phyloP scores from a whole-genome alignment of 2,888 invertebrate species.

The Pemphredon lugubris region DNA sequence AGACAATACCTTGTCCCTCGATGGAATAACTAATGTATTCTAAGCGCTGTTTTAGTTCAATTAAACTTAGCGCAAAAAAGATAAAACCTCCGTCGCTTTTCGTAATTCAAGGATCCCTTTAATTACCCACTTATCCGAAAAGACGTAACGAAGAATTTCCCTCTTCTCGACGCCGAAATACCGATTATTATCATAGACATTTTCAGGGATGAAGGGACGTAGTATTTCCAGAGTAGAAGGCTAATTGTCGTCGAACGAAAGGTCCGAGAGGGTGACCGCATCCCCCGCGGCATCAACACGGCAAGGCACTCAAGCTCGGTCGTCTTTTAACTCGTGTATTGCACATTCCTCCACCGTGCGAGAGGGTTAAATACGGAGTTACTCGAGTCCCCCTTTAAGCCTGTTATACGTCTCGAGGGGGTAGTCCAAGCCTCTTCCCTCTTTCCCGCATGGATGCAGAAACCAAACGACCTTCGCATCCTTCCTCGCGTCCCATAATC shows the following conservation, averaged over 20 bases:
- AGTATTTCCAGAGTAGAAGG: constrained; percentile 58
- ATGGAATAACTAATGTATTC: too few species aligned
- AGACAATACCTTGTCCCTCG: too few species aligned
- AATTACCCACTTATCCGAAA: too few species aligned
- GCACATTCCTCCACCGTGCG: constrained; percentile 65
- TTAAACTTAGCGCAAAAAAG: too few species aligned
- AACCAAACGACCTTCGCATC: constrained; percentile 61
- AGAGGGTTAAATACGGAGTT: constrained; percentile 69
- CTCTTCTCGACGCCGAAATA: constrained; percentile 19
- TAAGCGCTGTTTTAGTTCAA: too few species aligned
- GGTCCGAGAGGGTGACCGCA: constrained; percentile 71
- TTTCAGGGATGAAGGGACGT: constrained; percentile 56
- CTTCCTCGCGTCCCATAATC: constrained; percentile 50
- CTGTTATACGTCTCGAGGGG: constrained; percentile 68
- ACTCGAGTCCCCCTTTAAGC: constrained; percentile 66
- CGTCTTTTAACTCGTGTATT: constrained; percentile 76
- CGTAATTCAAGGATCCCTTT: too few species aligned
- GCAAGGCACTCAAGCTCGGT: constrained; percentile 79
- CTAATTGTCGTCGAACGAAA: constrained; percentile 73
- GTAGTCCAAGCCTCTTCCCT: constrained; percentile 57
- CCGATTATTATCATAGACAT: constrained; percentile 57
- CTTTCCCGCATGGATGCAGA: constrained; percentile 60
- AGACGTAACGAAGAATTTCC: too few species aligned
- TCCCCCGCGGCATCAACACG: constrained; percentile 72
- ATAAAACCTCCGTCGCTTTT: too few species aligned